These are phyloP conservation scores for Cryptoprocta ferox DNA, from an alignment of 2,797 vertebrate genomes.

Conservation along the genomic window DNA sequence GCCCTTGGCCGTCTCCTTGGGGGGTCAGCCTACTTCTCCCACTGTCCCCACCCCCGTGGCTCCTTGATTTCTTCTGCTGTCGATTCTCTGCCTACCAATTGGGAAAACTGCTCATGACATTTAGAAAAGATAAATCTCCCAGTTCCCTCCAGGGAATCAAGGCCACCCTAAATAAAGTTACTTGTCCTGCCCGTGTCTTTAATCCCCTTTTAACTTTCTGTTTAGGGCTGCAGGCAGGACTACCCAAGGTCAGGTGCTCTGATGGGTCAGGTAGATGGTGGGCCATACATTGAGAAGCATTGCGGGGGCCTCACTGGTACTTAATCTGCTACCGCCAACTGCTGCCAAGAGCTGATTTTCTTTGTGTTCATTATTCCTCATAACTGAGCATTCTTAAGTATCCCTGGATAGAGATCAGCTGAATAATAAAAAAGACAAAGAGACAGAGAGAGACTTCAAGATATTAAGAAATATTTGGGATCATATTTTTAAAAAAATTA, in stretches of 20 bases:
- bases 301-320: too few relatives aligned
- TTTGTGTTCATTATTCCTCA: not conserved
- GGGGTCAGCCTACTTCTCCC: not conserved
- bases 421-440: not conserved
- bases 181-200: not conserved
- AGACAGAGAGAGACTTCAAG: not conserved
- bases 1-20: not conserved
- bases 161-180: not conserved
- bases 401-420: not conserved
- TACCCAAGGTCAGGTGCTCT: not conserved
- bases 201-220: not conserved
- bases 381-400: not conserved
- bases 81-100: not conserved
- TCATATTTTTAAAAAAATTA: not conserved
- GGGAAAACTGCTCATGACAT: not conserved
- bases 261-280: not conserved
- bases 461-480: not conserved
- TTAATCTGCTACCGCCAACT: not conserved
- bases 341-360: not conserved
- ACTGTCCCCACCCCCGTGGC: too few relatives aligned
- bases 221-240: not conserved
- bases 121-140: not conserved
- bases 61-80: not conserved
- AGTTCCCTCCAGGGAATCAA: not conserved
- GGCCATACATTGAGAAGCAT: not conserved